phyloP scores from a whole-genome alignment of 2,888 invertebrate genomes.

The Agrilus cyanescens region DNA sequence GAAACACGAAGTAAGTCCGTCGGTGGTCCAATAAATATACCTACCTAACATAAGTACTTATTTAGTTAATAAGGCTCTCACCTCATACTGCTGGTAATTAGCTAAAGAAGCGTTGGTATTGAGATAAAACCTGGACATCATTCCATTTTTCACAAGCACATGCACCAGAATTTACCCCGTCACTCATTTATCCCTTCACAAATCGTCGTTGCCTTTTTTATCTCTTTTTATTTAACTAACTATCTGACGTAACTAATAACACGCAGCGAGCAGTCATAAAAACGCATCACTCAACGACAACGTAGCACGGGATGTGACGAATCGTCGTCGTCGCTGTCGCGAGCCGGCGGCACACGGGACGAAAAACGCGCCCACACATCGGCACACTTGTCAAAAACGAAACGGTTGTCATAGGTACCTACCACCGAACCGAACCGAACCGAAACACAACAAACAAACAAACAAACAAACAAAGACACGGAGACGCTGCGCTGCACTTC shows the following conservation, averaged over 20 bases:
- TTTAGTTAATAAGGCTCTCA: constrained; percentile 19
- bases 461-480: not conserved
- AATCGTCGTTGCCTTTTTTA: too few species aligned
- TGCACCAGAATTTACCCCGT: too few species aligned
- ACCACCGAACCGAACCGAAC: not conserved
- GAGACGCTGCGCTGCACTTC: not conserved
- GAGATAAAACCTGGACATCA: constrained; percentile 35
- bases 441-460: not conserved
- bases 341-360: not conserved
- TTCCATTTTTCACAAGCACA: constrained; percentile 26
- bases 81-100: constrained; percentile 36
- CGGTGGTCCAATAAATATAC: too few species aligned
- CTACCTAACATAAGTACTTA: too few species aligned
- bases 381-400: not conserved
- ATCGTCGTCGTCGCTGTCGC: not conserved
- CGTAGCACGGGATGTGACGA: too few species aligned
- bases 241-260: too few species aligned
- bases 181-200: too few species aligned
- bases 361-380: not conserved
- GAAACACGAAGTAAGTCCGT: too few species aligned
- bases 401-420: constrained; percentile 1
- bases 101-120: constrained; percentile 34
- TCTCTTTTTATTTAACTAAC: too few species aligned
- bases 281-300: too few species aligned
- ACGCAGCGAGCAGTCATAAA: too few species aligned